Conservation (phyloP, 2,113 vertebrate genomes). For the Hydrolagus affinis region DNA sequence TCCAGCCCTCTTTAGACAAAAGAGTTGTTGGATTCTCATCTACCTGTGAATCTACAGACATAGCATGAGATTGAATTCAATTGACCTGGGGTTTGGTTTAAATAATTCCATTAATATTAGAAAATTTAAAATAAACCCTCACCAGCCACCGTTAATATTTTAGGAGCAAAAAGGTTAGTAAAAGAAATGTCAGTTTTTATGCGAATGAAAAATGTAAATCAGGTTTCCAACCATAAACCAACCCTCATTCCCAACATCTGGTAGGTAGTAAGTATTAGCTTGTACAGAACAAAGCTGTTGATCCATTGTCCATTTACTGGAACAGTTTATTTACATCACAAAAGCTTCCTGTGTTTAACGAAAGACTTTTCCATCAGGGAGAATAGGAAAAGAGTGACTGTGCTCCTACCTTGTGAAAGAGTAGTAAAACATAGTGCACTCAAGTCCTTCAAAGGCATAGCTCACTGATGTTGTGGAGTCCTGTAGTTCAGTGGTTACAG, state of each 20-base stretch:
- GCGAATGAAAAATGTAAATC: not conserved
- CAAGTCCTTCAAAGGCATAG: too few species aligned
- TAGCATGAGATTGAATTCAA: too few species aligned
- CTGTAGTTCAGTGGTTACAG: too few species aligned
- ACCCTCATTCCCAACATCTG: slow-evolving; percentile 25
- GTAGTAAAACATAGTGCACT: too few species aligned
- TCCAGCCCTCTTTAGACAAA: too few species aligned
- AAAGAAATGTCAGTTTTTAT: slow-evolving; percentile 3
- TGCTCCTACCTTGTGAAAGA: too few species aligned
- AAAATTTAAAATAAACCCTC: not conserved
- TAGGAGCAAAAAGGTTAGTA: not conserved
- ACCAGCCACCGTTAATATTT: not conserved
- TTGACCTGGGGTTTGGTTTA: not conserved
- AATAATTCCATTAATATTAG: not conserved
- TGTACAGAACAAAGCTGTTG: not conserved
- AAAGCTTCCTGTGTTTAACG: slow-evolving; percentile 5
- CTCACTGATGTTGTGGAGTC: too few species aligned
- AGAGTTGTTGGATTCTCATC: too few species aligned
- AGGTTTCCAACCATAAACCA: slow-evolving; percentile 17
- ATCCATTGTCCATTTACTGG: slow-evolving; percentile 25
- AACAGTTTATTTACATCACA: slow-evolving; percentile 21
- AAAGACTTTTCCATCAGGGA: not conserved
- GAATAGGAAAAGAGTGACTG: not conserved
- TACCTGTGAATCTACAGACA: too few species aligned
- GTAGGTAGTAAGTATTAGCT: slow-evolving; percentile 5